Conservation (phyloP, 1,140 invertebrate genomes). For the Antheraea pernyi region DNA sequence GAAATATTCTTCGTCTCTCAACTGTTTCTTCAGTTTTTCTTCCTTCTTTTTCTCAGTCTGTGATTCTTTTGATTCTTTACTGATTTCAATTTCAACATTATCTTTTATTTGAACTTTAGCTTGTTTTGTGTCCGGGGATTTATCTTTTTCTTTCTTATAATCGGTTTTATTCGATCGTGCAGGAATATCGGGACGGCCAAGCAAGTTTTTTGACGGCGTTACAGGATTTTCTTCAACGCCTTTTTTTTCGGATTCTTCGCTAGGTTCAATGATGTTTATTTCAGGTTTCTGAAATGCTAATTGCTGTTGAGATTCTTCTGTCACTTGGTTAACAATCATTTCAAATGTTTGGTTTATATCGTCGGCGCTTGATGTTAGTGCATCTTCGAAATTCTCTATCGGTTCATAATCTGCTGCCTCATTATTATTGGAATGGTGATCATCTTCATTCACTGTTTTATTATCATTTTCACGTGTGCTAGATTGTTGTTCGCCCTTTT, state of each 20-base stretch:
- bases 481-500: constrained; percentile 55
- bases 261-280: constrained; percentile 59
- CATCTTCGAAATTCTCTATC: constrained; percentile 72
- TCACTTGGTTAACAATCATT: constrained; percentile 58
- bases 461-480: constrained; percentile 6
- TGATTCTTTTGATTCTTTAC: constrained; percentile 52
- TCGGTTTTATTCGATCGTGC: constrained; percentile 77
- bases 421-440: neutral
- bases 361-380: constrained; percentile 61
- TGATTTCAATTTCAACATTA: constrained; percentile 48
- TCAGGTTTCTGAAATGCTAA: constrained; percentile 41
- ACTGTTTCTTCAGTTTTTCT: constrained; percentile 41
- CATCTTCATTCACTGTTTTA: neutral
- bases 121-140: constrained; percentile 56
- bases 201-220: constrained; percentile 78
- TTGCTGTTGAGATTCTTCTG: constrained; percentile 19
- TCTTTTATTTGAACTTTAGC: constrained; percentile 74
- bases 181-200: constrained; percentile 77
- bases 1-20: constrained; percentile 34
- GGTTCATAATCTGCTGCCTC: constrained; percentile 38
- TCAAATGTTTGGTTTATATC: constrained; percentile 70
- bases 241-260: constrained; percentile 42
- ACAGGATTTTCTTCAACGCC: constrained; percentile 25
- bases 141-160: constrained; percentile 77
- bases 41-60: constrained; percentile 43